phyloP scores from a whole-genome alignment of 2,113 vertebrate genomes.

The Motacilla tschutschensis region DNA sequence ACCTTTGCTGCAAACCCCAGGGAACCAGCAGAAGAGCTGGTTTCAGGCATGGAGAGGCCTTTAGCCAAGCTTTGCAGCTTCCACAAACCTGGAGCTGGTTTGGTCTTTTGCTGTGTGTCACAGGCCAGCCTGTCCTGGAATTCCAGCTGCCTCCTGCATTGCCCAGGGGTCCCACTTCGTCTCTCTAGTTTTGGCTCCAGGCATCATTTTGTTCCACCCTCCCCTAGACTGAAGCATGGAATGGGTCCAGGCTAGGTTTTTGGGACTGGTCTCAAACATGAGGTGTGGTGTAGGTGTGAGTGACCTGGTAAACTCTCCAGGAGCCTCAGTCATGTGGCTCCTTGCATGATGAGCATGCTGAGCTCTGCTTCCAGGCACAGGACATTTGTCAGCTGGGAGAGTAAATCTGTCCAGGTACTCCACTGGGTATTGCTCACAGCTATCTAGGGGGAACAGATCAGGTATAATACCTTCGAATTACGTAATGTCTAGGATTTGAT shows the following conservation, averaged over 20 bases:
- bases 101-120: background rate
- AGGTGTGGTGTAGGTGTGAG: accelerated
- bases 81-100: background rate
- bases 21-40: background rate
- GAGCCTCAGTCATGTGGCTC: accelerated
- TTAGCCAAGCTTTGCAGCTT: background rate
- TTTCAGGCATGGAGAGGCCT: background rate
- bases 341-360: background rate
- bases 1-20: background rate
- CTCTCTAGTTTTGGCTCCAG: background rate
- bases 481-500: background rate
- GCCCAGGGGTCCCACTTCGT: background rate
- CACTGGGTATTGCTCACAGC: background rate
- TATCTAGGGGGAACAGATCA: background rate
- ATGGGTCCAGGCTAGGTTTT: background rate
- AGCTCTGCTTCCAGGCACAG: background rate
- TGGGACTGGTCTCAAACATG: background rate
- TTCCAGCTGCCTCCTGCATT: background rate
- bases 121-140: background rate
- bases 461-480: background rate
- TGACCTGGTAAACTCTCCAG: background rate
- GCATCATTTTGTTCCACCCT: background rate
- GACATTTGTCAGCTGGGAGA: background rate
- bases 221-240: background rate
- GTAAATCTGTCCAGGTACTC: background rate